Evolutionary conservation across 1,140 invertebrate species (phyloP).

Genomic region (Epicauta chinensis): DNA sequence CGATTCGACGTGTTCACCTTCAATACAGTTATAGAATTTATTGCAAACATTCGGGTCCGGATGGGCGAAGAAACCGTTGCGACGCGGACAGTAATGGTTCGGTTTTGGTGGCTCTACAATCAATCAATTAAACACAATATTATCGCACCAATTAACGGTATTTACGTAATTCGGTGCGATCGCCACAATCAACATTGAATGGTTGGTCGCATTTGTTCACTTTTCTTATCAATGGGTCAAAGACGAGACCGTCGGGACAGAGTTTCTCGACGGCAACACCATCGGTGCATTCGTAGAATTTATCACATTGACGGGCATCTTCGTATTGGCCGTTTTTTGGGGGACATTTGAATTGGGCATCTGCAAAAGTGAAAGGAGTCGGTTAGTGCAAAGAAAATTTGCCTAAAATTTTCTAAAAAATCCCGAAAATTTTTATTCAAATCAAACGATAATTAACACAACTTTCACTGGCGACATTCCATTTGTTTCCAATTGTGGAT

Average conservation of each 20-base stretch:
- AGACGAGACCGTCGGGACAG: conserved; percentile 80
- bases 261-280: conserved; percentile 65
- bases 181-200: conserved; percentile 83
- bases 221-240: conserved; percentile 74
- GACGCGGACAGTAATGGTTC: conserved; percentile 66
- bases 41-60: conserved; percentile 74
- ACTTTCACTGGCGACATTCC: no score
- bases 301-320: conserved; percentile 75
- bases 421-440: neutral
- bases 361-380: conserved; percentile 38
- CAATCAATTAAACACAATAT: no score
- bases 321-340: conserved; percentile 71
- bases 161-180: conserved; percentile 79
- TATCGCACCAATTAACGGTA: no score
- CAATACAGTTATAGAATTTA: conserved; percentile 83
- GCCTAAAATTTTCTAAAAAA: neutral
- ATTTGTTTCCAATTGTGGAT: no score
- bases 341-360: conserved; percentile 68
- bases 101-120: conserved; percentile 66
- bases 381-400: neutral
- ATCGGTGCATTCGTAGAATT: conserved; percentile 75
- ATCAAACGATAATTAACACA: neutral
- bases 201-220: conserved; percentile 86
- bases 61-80: conserved; percentile 85
- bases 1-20: conserved; percentile 72